phyloP scores from a whole-genome alignment of 2,113 vertebrate species.

The Tylochromis polylepis region DNA sequence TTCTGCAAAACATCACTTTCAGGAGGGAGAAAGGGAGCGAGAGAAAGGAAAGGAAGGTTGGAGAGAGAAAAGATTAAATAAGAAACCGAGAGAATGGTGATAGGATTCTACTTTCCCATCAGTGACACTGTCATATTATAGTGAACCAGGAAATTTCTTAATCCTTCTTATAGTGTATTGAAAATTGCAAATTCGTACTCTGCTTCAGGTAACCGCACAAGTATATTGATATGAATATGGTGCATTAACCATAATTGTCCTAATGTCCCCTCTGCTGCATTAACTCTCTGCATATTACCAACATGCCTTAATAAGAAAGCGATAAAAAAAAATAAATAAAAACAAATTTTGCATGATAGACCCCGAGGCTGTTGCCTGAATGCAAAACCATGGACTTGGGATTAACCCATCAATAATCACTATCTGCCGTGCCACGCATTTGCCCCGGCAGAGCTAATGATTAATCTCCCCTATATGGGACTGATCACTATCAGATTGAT shows the following conservation, averaged over 20 bases:
- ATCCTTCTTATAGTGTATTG: slow-evolving; percentile 12
- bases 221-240: slow-evolving; percentile 36
- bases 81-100: slow-evolving; percentile 18
- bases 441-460: slow-evolving; percentile 91
- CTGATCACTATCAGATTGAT: slow-evolving; percentile 99
- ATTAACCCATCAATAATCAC: slow-evolving; percentile 99
- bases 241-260: slow-evolving; percentile 43
- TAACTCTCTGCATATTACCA: slow-evolving; percentile 40
- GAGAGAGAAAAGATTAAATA: slow-evolving; percentile 29
- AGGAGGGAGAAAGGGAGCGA: slow-evolving; percentile 45
- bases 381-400: slow-evolving; percentile 85
- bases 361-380: slow-evolving; percentile 67
- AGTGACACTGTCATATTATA: slow-evolving; percentile 12
- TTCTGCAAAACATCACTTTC: slow-evolving; percentile 85
- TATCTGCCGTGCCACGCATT: slow-evolving; percentile 93
- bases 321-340: slow-evolving; percentile 22
- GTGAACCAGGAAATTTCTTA: slow-evolving; percentile 14
- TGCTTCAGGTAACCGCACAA: slow-evolving; percentile 13
- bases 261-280: slow-evolving; percentile 40
- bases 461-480: slow-evolving; percentile 92
- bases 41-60: slow-evolving; percentile 21
- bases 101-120: slow-evolving; percentile 13
- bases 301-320: slow-evolving; percentile 53
- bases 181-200: slow-evolving; percentile 15
- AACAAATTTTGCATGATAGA: slow-evolving; percentile 51